Evolutionary conservation across 2,113 vertebrate species (phyloP).

Genomic region (Spilogale gracilis): DNA sequence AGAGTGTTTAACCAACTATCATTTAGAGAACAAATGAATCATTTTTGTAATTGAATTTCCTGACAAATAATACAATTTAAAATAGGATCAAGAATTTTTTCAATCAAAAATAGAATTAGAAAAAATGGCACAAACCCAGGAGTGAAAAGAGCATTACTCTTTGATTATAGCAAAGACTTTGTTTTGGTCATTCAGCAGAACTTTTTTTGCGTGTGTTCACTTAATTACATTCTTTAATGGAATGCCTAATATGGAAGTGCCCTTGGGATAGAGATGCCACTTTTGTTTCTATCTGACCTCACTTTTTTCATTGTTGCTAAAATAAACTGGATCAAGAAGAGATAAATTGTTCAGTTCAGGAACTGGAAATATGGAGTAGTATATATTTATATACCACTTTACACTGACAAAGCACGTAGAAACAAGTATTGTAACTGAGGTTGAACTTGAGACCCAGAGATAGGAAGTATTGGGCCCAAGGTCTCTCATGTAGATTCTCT

Average conservation of each 20-base stretch:
- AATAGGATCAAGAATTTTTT: background rate
- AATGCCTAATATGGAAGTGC: background rate
- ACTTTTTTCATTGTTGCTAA: background rate
- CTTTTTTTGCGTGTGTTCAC: background rate
- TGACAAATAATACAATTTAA: slow-evolving; percentile 55
- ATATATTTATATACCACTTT: background rate
- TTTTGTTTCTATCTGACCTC: slow-evolving; percentile 8
- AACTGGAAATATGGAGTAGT: background rate
- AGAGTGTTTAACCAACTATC: background rate
- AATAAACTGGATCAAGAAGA: slow-evolving; percentile 28
- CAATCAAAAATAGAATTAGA: background rate
- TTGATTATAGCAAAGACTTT: background rate
- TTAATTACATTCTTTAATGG: background rate
- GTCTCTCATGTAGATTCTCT: background rate
- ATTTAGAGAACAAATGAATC: background rate
- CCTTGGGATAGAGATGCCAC: background rate
- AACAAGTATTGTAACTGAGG: background rate
- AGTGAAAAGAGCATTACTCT: background rate
- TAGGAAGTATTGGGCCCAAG: background rate
- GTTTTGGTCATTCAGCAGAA: background rate
- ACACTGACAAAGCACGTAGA: background rate
- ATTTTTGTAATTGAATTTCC: slow-evolving; percentile 23
- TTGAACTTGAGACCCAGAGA: background rate
- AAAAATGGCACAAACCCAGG: background rate
- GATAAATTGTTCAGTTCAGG: background rate